Evolutionary conservation across 2,888 invertebrate genomes (phyloP).

Genomic region (Agapostemon virescens): DNA sequence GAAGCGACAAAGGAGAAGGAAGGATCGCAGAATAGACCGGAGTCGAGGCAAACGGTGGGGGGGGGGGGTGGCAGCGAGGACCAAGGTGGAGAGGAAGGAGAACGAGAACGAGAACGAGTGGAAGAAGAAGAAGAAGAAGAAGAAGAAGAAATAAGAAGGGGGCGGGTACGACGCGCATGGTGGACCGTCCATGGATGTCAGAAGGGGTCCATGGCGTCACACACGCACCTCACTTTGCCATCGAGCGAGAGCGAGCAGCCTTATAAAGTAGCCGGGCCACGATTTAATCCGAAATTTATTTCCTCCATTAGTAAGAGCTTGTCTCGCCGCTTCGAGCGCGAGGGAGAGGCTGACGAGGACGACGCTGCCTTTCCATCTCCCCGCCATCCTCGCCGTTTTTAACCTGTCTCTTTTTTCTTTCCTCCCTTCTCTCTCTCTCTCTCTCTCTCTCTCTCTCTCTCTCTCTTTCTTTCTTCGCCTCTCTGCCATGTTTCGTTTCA

Average conservation of each 20-base stretch:
- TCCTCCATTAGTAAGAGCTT: conserved; percentile 81
- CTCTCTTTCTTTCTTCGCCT: conserved; percentile 32
- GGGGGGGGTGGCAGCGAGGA: conserved; percentile 22
- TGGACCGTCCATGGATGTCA: conserved; percentile 69
- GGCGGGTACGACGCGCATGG: conserved; percentile 64
- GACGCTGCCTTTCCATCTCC: conserved; percentile 66
- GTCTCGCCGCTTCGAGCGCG: conserved; percentile 76
- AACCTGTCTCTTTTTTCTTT: conserved; percentile 52
- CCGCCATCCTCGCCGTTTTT: conserved; percentile 57
- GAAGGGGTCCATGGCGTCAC: conserved; percentile 73
- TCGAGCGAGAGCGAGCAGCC: conserved; percentile 75
- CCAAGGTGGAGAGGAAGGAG: conserved; percentile 12
- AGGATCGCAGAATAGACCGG: neutral
- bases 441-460: conserved; percentile 35
- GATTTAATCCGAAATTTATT: conserved; percentile 81
- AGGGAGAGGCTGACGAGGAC: conserved; percentile 78
- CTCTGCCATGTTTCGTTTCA: conserved; percentile 20
- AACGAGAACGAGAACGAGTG: neutral
- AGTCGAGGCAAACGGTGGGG: conserved; percentile 17
- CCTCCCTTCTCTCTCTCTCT: conserved; percentile 1
- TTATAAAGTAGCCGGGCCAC: conserved; percentile 80
- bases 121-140: conserved; percentile 6
- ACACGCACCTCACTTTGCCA: conserved; percentile 69
- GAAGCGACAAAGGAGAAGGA: conserved; percentile 23
- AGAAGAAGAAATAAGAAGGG: conserved; percentile 43